These are phyloP conservation scores for Cydia strobilella DNA, from an alignment of 1,140 invertebrate species.

Conservation along the genomic window DNA sequence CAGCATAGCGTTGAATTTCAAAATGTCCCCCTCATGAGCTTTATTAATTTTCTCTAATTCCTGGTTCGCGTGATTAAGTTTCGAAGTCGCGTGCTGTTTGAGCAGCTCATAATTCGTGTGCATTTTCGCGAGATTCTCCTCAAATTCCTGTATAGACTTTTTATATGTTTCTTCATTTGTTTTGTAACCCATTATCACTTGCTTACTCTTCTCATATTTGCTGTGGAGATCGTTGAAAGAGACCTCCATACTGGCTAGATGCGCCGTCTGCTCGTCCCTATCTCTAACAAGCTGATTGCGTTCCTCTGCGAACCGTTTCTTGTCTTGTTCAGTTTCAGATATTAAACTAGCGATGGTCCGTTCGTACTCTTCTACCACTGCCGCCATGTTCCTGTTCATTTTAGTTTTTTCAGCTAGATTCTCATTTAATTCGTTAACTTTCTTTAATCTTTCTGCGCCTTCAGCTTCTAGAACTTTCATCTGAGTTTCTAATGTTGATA, in stretches of 20 bases:
- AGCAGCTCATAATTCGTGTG: slow-evolving; percentile 74
- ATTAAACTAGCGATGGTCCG: slow-evolving; percentile 84
- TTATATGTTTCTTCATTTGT: slow-evolving; percentile 71
- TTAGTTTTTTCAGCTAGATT: slow-evolving; percentile 61
- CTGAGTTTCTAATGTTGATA: slow-evolving; percentile 61
- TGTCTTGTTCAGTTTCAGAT: slow-evolving; percentile 82
- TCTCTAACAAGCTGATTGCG: slow-evolving; percentile 73
- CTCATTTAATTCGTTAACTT: slow-evolving; percentile 66
- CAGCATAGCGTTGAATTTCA: slow-evolving; percentile 86
- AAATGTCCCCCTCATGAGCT: slow-evolving; percentile 84
- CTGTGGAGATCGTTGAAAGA: slow-evolving; percentile 90
- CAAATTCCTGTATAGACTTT: slow-evolving; percentile 67
- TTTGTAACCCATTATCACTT: slow-evolving; percentile 72
- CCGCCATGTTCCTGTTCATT: slow-evolving; percentile 76
- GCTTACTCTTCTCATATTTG: slow-evolving; percentile 78
- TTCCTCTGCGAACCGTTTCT: slow-evolving; percentile 70
- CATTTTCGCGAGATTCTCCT: slow-evolving; percentile 72
- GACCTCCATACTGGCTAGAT: slow-evolving; percentile 87
- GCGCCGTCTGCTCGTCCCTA: slow-evolving; percentile 85
- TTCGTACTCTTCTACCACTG: slow-evolving; percentile 85
- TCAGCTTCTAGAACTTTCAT: slow-evolving; percentile 60
- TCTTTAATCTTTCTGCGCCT: slow-evolving; percentile 58
- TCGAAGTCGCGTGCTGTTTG: slow-evolving; percentile 75
- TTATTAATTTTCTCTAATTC: slow-evolving; percentile 85
- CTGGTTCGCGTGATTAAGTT: slow-evolving; percentile 80